Percentiles rank a stretch among this genome's conserved stretches.
phyloP scores from a whole-genome alignment of 2,888 invertebrate species.

The Xestia ashworthii region DNA sequence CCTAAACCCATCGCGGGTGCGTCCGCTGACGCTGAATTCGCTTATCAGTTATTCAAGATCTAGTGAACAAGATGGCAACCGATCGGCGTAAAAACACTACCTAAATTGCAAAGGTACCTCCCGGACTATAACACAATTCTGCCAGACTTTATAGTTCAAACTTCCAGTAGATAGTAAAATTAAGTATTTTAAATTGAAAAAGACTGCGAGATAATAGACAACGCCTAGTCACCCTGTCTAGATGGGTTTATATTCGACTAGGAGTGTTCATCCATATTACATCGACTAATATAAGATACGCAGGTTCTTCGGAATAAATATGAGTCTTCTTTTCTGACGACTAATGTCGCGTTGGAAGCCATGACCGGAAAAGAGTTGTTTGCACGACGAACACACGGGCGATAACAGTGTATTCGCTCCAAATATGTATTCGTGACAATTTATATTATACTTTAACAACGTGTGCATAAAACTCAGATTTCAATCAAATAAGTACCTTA shows the following conservation, averaged over 20 bases:
- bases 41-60: no score
- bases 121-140: not conserved
- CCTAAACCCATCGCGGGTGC: no score
- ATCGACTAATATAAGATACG: constrained; percentile 29
- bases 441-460: constrained; percentile 16
- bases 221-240: constrained; percentile 30
- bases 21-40: no score
- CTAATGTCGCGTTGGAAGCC: constrained; percentile 8
- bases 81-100: no score
- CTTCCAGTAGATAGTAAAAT: constrained; percentile 4
- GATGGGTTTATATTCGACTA: constrained; percentile 41
- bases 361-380: not conserved
- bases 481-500: constrained; percentile 23
- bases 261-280: constrained; percentile 2
- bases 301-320: constrained; percentile 41
- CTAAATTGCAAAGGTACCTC: no score
- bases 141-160: constrained; percentile 12
- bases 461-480: constrained; percentile 24
- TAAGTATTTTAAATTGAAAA: constrained; percentile 34
- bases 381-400: constrained; percentile 6
- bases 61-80: no score
- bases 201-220: constrained; percentile 21
- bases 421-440: constrained; percentile 14
- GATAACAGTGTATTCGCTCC: constrained; percentile 1
- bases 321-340: not conserved